Percentiles rank a stretch among this genome's conserved stretches.
These are phyloP conservation scores for Acomys russatus DNA, from an alignment of 2,797 vertebrate genomes.

Conservation along the genomic window DNA sequence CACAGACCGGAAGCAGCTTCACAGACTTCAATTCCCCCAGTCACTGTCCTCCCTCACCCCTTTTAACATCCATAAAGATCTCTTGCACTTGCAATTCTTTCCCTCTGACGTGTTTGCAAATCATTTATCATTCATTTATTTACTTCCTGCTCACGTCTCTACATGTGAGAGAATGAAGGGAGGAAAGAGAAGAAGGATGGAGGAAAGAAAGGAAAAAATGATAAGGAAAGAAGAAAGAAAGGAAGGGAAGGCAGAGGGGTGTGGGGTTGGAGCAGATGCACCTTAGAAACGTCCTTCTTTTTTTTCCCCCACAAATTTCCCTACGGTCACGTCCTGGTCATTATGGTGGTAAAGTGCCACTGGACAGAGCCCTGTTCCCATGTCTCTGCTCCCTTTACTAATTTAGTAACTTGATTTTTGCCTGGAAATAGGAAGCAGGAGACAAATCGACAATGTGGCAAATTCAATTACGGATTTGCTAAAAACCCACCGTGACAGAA, in stretches of 20 bases:
- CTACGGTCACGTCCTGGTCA: neutral
- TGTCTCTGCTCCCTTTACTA: slow-evolving; percentile 24
- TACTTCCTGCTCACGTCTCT: slow-evolving; percentile 59
- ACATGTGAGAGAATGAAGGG: neutral
- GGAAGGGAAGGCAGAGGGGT: neutral
- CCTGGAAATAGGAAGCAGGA: slow-evolving; percentile 13
- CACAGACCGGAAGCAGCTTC: slow-evolving; percentile 76
- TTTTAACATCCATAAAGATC: slow-evolving; percentile 53
- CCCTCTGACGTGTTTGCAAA: slow-evolving; percentile 85
- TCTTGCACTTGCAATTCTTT: slow-evolving; percentile 75
- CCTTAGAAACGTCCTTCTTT: neutral
- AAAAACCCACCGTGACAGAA: slow-evolving; percentile 53
- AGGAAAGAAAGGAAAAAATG: too few species aligned
- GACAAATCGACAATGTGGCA: slow-evolving; percentile 25
- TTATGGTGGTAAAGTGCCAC: slow-evolving; percentile 28
- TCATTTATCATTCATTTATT: slow-evolving; percentile 81
- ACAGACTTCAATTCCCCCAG: slow-evolving; percentile 79
- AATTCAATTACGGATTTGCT: slow-evolving; percentile 62
- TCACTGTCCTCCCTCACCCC: neutral
- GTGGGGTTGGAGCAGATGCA: neutral
- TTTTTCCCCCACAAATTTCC: slow-evolving; percentile 63
- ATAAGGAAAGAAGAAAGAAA: neutral
- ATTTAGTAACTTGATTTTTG: slow-evolving; percentile 65
- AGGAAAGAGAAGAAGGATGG: neutral
- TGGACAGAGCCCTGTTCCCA: slow-evolving; percentile 51